Percentiles rank a stretch among this genome's conserved stretches.
phyloP scores from a whole-genome alignment of 2,113 vertebrate species.

The Empidonax alnorum region DNA sequence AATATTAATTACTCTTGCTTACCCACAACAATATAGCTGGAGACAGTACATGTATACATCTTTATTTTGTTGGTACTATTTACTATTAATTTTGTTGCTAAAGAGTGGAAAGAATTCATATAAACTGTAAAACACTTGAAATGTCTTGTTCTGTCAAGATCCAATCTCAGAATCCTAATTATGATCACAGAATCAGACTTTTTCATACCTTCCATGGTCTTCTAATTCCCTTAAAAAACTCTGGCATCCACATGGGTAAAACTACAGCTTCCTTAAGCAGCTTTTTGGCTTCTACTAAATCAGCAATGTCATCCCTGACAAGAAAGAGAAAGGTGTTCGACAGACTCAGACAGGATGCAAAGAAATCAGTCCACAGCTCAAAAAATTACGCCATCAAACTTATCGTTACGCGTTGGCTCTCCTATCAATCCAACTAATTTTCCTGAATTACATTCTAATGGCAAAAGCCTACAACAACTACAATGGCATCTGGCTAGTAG shows the following conservation, averaged over 20 bases:
- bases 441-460: not conserved
- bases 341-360: not conserved
- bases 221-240: constrained; percentile 98
- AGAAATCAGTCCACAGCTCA: not conserved
- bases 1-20: not conserved
- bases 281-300: constrained; percentile 94
- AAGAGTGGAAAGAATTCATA: not conserved
- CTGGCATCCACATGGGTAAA: constrained; percentile 99
- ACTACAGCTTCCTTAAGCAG: constrained; percentile 96
- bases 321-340: constrained; percentile 8
- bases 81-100: not conserved
- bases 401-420: accelerated
- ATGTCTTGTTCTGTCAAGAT: not conserved
- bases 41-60: not conserved
- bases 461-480: not conserved
- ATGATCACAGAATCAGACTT: not conserved
- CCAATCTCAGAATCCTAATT: constrained; percentile 6
- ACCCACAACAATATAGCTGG: not conserved
- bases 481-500: not conserved
- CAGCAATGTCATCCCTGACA: constrained; percentile 94
- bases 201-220: constrained; percentile 94
- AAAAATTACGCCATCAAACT: not conserved
- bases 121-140: not conserved
- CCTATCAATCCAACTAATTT: not conserved
- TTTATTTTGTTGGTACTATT: not conserved